Evolutionary conservation across 2,113 vertebrate genomes (phyloP).

Genomic region (Phaetusa simplex): DNA sequence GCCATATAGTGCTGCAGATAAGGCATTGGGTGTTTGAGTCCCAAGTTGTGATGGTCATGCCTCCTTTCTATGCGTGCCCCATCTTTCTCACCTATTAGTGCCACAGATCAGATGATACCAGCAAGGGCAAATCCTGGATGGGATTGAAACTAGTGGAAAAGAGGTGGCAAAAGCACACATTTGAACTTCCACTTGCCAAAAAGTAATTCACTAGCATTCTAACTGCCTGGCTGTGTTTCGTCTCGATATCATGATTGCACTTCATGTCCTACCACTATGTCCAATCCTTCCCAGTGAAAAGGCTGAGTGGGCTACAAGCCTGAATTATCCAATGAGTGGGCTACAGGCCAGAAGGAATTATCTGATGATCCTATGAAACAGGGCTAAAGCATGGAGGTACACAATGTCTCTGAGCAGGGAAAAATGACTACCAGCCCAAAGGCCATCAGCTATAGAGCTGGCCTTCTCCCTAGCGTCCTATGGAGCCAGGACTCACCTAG

Average conservation of each 20-base stretch:
- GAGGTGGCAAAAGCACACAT: neutral
- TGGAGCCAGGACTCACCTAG: neutral
- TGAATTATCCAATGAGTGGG: neutral
- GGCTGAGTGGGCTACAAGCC: neutral
- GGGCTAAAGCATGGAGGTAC: neutral
- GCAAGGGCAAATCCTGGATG: neutral
- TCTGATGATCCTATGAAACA: rapidly evolving
- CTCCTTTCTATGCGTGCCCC: neutral
- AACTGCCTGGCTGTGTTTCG: neutral
- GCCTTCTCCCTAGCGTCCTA: neutral
- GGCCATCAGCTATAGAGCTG: neutral
- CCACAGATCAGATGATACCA: neutral
- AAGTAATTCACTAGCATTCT: neutral
- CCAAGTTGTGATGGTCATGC: neutral
- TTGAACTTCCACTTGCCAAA: neutral
- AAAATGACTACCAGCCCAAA: neutral
- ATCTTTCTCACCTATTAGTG: neutral
- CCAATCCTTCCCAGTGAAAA: neutral
- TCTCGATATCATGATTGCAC: rapidly evolving
- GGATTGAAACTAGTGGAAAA: neutral
- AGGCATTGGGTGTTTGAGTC: neutral
- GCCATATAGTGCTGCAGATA: neutral
- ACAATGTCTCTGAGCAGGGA: neutral
- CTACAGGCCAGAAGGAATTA: neutral
- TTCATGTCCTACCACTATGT: neutral